Evolutionary conservation across 2,888 invertebrate genomes (phyloP).

Genomic region (Trichopoda pennipes): DNA sequence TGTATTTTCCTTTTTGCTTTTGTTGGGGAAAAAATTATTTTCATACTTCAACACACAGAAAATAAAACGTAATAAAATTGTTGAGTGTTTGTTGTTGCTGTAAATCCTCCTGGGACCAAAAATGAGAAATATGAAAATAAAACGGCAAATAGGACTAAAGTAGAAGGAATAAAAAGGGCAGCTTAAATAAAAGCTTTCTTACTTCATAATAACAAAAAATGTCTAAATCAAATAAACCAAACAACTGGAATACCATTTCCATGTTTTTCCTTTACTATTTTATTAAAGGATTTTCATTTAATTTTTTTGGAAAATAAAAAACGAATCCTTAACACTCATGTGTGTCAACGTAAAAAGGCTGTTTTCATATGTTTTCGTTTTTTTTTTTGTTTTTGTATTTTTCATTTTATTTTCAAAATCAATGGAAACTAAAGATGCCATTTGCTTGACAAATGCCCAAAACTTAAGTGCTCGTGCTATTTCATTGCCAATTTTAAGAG

Average conservation of each 20-base stretch:
- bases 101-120: conserved; percentile 39
- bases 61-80: conserved; percentile 54
- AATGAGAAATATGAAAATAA: conserved; percentile 15
- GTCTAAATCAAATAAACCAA: conserved; percentile 56
- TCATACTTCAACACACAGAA: conserved; percentile 54
- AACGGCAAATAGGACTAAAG: conserved; percentile 1
- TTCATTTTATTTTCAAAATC: conserved; percentile 37
- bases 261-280: conserved; percentile 45
- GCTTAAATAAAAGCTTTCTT: conserved; percentile 15
- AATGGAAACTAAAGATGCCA: conserved; percentile 43
- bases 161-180: conserved; percentile 22
- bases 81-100: conserved; percentile 15
- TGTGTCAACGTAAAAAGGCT: conserved; percentile 42
- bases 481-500: conserved; percentile 6
- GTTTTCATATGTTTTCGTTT: conserved; percentile 8
- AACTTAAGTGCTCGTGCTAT: background rate
- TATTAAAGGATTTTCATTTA: conserved; percentile 31
- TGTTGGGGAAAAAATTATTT: conserved; percentile 47
- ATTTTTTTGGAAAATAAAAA: conserved; percentile 5
- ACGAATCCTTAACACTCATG: background rate
- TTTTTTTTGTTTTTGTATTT: conserved; percentile 1
- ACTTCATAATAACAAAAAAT: conserved; percentile 43
- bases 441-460: conserved; percentile 32
- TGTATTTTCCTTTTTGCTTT: background rate
- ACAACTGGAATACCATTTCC: conserved; percentile 57